Conservation (phyloP, 2,888 invertebrate genomes). For the Agonopterix alstromeriana region DNA sequence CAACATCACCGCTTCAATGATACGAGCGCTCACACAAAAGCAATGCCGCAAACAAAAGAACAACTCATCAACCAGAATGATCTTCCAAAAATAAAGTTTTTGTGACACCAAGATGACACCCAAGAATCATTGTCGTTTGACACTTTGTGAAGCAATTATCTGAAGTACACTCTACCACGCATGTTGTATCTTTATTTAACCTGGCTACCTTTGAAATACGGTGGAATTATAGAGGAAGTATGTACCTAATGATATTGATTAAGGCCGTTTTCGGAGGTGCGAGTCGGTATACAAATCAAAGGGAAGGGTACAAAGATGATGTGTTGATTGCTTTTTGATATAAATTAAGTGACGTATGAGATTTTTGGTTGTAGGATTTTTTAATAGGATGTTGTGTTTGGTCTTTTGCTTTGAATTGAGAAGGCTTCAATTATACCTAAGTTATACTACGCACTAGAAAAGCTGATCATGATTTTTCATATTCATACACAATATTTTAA, state of each 20-base stretch:
- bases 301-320: background rate
- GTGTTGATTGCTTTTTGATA: conserved; percentile 10
- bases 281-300: conserved; percentile 11
- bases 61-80: conserved; percentile 15
- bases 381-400: too few species aligned
- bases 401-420: too few species aligned
- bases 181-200: background rate
- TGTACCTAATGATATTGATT: conserved; percentile 11
- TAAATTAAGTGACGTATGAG: conserved; percentile 6
- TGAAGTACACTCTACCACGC: background rate
- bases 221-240: background rate
- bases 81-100: conserved; percentile 11
- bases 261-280: conserved; percentile 7
- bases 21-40: conserved; percentile 3
- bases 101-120: conserved; percentile 15
- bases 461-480: too few species aligned
- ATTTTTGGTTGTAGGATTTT: conserved; percentile 1
- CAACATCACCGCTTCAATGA: background rate
- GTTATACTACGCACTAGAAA: too few species aligned
- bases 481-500: too few species aligned
- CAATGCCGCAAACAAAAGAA: conserved; percentile 8
- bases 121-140: conserved; percentile 12
- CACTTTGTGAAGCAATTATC: conserved; percentile 15
- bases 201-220: too few species aligned
- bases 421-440: too few species aligned